These are phyloP conservation scores for Ceratotherium simum DNA, from an alignment of 2,113 vertebrate genomes.

Conservation along the genomic window DNA sequence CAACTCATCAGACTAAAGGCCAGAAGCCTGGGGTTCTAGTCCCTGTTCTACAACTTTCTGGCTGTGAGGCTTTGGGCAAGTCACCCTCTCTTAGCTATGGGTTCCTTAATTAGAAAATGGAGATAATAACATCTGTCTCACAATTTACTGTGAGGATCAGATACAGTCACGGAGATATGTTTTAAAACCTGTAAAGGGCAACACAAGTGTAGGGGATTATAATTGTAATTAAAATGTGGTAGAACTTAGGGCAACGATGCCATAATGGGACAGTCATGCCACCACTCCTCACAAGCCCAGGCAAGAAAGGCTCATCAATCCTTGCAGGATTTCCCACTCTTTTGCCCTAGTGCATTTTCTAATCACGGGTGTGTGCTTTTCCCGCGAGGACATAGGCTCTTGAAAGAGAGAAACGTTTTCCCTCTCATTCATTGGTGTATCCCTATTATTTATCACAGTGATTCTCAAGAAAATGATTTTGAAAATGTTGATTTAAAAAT, in stretches of 20 bases:
- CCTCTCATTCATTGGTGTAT: not conserved
- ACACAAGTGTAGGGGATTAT: not conserved
- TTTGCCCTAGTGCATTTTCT: not conserved
- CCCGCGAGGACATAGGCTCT: not conserved
- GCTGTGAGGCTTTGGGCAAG: not conserved
- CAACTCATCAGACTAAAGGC: not conserved
- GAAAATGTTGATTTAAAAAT: not conserved
- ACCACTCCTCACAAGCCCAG: not conserved
- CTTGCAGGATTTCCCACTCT: not conserved
- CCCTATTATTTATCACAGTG: not conserved
- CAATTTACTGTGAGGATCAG: not conserved
- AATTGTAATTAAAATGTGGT: conserved; percentile 9
- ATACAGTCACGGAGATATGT: not conserved
- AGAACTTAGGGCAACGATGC: not conserved
- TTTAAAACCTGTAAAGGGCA: conserved; percentile 8
- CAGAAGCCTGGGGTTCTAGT: not conserved
- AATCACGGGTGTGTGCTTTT: not conserved
- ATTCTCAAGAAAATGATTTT: not conserved
- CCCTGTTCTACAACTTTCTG: not conserved
- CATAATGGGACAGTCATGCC: not conserved
- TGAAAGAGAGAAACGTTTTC: not conserved
- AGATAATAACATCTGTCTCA: not conserved
- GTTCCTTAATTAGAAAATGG: not conserved
- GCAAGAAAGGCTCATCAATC: not conserved
- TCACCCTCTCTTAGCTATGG: not conserved